These are phyloP conservation scores for Microchirus variegatus DNA, from an alignment of 2,797 vertebrate species.

Conservation along the genomic window DNA sequence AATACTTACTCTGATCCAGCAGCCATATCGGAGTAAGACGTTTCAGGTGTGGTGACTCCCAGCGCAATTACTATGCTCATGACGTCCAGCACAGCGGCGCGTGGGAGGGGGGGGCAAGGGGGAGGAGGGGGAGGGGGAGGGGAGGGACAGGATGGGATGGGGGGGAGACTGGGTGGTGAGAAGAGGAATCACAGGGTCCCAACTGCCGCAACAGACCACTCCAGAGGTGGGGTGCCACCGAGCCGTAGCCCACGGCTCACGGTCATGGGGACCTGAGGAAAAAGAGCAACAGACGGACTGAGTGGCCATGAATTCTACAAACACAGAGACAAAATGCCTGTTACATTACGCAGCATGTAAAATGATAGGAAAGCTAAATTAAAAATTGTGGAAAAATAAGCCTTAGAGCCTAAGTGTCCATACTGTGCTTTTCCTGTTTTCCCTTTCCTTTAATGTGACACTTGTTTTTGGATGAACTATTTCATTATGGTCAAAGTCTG, in stretches of 20 bases:
- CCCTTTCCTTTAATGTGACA: too few relatives aligned
- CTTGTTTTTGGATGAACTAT: too few relatives aligned
- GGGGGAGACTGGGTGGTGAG: conserved; percentile 77
- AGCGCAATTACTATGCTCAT: conserved; percentile 99
- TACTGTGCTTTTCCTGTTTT: too few relatives aligned
- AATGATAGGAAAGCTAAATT: too few relatives aligned
- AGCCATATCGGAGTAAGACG: conserved; percentile 99
- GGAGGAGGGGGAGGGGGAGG: conserved; percentile 80
- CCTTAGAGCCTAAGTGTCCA: too few relatives aligned
- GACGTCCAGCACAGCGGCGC: conserved; percentile 94
- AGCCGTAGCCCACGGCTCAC: conserved; percentile 93
- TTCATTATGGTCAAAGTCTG: too few relatives aligned
- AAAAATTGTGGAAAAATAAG: too few relatives aligned
- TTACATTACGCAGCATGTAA: too few relatives aligned
- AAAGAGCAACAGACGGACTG: conserved; percentile 19
- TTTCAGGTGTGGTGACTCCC: conserved; percentile 99
- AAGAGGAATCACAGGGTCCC: conserved; percentile 91
- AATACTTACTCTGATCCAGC: conserved; percentile 95
- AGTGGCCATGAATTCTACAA: conserved; percentile 1
- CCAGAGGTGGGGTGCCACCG: conserved; percentile 90
- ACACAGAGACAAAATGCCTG: not conserved
- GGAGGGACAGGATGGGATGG: conserved; percentile 85
- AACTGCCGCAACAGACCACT: conserved; percentile 90
- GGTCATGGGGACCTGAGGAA: conserved; percentile 91
- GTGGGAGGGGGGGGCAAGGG: conserved; percentile 69